A percentile compares a stretch with the other conserved stretches of the same genome.
Evolutionary conservation across 2,888 invertebrate genomes (phyloP).

Genomic region (Cantharis nigra): DNA sequence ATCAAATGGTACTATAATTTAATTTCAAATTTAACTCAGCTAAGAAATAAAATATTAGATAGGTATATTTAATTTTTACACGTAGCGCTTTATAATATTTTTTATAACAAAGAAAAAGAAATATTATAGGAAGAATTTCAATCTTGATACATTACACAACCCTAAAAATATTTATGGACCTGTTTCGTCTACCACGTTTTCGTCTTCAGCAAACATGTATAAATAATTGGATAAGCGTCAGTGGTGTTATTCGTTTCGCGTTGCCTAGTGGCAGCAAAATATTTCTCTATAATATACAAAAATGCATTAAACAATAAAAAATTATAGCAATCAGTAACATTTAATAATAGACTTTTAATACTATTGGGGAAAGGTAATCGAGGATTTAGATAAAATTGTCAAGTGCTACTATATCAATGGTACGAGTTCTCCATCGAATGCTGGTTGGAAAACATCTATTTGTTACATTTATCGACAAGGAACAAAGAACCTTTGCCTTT

Average conservation of each 20-base stretch:
- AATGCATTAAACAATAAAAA: background rate
- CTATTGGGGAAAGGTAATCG: background rate
- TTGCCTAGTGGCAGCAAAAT: background rate
- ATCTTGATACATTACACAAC: background rate
- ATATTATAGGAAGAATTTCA: background rate
- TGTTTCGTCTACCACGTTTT: background rate
- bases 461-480: background rate
- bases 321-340: background rate
- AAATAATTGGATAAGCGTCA: background rate
- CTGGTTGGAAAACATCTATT: background rate
- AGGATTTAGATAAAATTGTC: background rate
- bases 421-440: background rate
- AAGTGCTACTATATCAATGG: background rate
- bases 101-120: background rate
- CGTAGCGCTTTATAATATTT: background rate
- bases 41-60: background rate
- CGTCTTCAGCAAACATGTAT: background rate
- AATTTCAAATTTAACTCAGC: background rate
- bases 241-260: background rate
- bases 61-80: background rate
- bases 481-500: background rate
- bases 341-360: background rate
- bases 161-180: background rate
- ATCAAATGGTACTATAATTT: background rate
- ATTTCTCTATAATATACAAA: background rate